A percentile compares a stretch with the other conserved stretches of the same genome.
Conservation (phyloP, 1,140 invertebrate genomes). For the Tetragnatha versicolor region DNA sequence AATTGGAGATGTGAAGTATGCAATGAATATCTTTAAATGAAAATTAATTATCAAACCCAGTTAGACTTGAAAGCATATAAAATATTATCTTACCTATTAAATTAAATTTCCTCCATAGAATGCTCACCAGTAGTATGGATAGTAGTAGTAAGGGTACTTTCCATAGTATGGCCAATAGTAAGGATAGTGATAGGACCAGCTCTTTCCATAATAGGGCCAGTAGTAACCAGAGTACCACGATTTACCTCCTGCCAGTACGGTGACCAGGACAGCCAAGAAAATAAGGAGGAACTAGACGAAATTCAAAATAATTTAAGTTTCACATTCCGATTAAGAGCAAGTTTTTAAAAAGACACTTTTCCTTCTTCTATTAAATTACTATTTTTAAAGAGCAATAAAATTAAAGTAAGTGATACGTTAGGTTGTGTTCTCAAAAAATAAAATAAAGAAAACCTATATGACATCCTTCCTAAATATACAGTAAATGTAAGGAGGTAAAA, state of each 20-base stretch:
- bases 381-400: neutral
- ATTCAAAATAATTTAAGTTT: neutral
- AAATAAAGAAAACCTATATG: neutral
- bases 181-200: slow-evolving; percentile 9
- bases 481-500: too few relatives aligned
- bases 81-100: too few relatives aligned
- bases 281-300: slow-evolving; percentile 11
- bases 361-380: neutral
- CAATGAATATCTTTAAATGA: too few relatives aligned
- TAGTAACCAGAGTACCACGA: slow-evolving; percentile 13
- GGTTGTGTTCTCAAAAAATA: too few relatives aligned
- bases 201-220: neutral
- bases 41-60: too few relatives aligned
- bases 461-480: too few relatives aligned
- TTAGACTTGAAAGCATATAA: too few relatives aligned
- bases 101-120: too few relatives aligned
- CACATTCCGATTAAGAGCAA: neutral
- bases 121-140: neutral
- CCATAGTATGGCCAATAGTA: slow-evolving; percentile 32
- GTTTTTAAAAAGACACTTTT: neutral
- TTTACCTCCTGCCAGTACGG: slow-evolving; percentile 22
- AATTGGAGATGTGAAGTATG: too few relatives aligned
- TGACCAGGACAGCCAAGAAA: slow-evolving; percentile 3
- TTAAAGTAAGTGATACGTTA: neutral
- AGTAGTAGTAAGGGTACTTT: slow-evolving; percentile 29